Percentiles rank a stretch among this genome's conserved stretches.
Evolutionary conservation across 1,140 invertebrate species (phyloP).

Genomic region (Cardiocondyla obscurior): DNA sequence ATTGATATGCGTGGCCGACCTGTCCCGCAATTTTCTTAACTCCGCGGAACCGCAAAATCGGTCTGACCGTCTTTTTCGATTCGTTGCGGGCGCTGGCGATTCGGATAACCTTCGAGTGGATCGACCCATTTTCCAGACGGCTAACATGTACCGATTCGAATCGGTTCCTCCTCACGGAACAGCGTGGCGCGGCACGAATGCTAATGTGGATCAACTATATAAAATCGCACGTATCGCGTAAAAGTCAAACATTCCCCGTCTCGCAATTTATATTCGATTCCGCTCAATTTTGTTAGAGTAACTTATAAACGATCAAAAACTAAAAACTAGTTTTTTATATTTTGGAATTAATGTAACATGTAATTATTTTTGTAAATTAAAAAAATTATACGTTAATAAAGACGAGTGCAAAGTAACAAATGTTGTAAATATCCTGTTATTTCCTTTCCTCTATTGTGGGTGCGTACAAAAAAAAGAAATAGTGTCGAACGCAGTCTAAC

Average conservation of each 20-base stretch:
- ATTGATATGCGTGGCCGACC: constrained; percentile 56
- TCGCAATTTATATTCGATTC: neutral
- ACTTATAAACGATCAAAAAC: constrained; percentile 1
- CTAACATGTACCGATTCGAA: constrained; percentile 59
- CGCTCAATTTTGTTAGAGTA: neutral
- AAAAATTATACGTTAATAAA: too few species aligned
- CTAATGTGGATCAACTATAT: constrained; percentile 1
- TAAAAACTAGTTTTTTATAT: neutral
- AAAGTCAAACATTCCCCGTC: neutral
- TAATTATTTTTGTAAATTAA: too few species aligned
- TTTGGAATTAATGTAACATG: too few species aligned
- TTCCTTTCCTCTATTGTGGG: neutral
- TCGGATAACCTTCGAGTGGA: constrained; percentile 46
- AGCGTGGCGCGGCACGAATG: neutral
- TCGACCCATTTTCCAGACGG: constrained; percentile 56
- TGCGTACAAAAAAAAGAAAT: neutral
- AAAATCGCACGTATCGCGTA: constrained; percentile 9
- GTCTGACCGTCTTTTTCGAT: constrained; percentile 44
- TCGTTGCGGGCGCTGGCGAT: constrained; percentile 19
- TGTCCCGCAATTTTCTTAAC: constrained; percentile 68
- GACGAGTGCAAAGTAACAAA: too few species aligned
- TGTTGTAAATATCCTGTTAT: neutral
- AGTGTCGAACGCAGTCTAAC: neutral
- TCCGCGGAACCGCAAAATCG: constrained; percentile 63
- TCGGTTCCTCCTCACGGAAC: constrained; percentile 51